Base-by-base conservation (phyloP, 2,888 invertebrate genomes). In the Teinopalpus imperialis region DNA sequence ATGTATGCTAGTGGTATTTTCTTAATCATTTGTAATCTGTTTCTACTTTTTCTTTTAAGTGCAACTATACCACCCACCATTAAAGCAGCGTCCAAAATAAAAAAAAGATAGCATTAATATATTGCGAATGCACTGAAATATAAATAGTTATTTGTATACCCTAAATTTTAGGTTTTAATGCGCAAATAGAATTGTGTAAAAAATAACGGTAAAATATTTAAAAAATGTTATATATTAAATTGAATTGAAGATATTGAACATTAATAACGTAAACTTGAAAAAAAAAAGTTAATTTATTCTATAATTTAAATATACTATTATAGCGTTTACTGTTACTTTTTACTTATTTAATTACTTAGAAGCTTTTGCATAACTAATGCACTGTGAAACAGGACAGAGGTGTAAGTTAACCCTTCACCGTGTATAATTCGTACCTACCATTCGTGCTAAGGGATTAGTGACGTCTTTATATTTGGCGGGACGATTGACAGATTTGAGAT, bases 11-110 rank as follows among this genome's bases (percentile, higher is more conserved):
- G n/a, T 31, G 45, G 43, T 48, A 43, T 52, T 56, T 48, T 54
- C 53, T 55, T 59, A 55, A 88, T 91, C 90, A 91, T 82, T 91
- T 85, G 67, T 91, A 91, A 80, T 91, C 91, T 59, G 81, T 83
- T 48, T 91, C 91, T 64, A 91, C 91, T 74, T 79, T 87, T 59
- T 89, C 90, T 87, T 91, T 91, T 67, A 91, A 85, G 66, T 86
- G 81, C 80, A 88, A 64, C 87, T 88, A 74, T 46, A 46, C 36
- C 34, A 74, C 83, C 90, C 90, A 90, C 87, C 90, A 82, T 74
- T 61, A 53, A 81, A 86, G 89, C 89, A 81, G 89, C 89, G 90
- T 83, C 86, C 86, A 80, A 85, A 78, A 68, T 49, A 60, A 69
- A 70, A 78, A 64, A 56, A 69, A 48, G 57, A 64, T 72, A 54